Percentiles rank a stretch among this genome's conserved stretches.
These are phyloP conservation scores for Lepeophtheirus salmonis DNA, from an alignment of 1,140 invertebrate genomes.

Conservation along the genomic window DNA sequence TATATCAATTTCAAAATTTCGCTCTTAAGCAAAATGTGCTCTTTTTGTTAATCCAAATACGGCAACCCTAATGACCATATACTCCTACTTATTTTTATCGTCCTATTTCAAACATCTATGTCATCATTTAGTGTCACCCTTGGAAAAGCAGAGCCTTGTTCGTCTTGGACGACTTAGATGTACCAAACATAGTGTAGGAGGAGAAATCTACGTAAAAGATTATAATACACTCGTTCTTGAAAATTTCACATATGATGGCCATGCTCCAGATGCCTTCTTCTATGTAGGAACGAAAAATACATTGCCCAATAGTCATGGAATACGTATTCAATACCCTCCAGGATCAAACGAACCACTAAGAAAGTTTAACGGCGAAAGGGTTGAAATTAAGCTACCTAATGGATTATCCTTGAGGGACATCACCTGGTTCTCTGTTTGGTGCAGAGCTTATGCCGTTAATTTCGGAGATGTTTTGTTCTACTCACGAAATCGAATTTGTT, in stretches of 20 bases:
- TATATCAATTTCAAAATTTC: too few relatives aligned
- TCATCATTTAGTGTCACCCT: too few relatives aligned
- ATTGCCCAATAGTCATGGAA: conserved; percentile 33
- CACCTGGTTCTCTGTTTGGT: conserved; percentile 18
- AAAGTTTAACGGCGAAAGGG: background rate
- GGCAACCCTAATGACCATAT: too few relatives aligned
- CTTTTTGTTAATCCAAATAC: too few relatives aligned
- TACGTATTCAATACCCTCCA: background rate
- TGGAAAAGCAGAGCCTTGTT: too few relatives aligned
- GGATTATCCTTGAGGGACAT: background rate
- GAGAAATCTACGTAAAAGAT: background rate
- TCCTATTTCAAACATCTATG: too few relatives aligned
- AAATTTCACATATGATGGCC: conserved; percentile 47
- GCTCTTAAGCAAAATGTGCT: too few relatives aligned
- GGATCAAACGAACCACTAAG: too few relatives aligned
- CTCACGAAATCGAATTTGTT: too few relatives aligned
- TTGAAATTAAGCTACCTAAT: conserved; percentile 2
- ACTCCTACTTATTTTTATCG: too few relatives aligned
- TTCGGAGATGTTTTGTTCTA: conserved; percentile 10
- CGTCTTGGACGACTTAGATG: too few relatives aligned
- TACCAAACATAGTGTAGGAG: background rate
- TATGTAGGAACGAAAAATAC: conserved; percentile 66
- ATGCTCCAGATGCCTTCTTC: conserved; percentile 69
- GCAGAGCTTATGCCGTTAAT: conserved; percentile 7
- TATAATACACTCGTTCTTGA: background rate